A percentile compares a stretch with the other conserved stretches of the same genome.
Evolutionary conservation across 2,888 invertebrate genomes (phyloP).

Genomic region (Drosophila anomalipes): DNA sequence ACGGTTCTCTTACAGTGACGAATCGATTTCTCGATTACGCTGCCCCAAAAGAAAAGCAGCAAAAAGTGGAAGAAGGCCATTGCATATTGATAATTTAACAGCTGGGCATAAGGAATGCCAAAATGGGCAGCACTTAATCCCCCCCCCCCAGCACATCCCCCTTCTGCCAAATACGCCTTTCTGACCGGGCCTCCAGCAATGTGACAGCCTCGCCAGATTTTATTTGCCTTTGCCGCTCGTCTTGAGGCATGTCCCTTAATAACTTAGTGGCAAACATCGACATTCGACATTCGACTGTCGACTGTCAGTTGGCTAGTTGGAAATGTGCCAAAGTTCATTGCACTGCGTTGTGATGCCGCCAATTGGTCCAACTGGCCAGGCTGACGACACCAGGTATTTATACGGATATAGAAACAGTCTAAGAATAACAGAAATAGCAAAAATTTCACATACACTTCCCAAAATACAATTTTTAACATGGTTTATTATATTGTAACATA

Average conservation of each 20-base stretch:
- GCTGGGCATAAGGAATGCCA: constrained; percentile 51
- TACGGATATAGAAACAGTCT: not conserved
- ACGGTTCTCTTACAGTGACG: constrained; percentile 5
- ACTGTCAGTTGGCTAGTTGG: constrained; percentile 47
- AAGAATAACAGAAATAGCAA: not conserved
- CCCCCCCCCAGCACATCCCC: no score
- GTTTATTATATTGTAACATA: not conserved
- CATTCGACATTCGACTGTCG: not conserved
- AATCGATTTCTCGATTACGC: constrained; percentile 27
- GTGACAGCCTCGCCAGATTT: constrained; percentile 51
- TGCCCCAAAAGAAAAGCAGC: constrained; percentile 27
- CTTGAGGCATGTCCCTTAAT: constrained; percentile 15
- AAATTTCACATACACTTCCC: not conserved
- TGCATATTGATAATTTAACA: constrained; percentile 64
- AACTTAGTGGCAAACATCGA: not conserved
- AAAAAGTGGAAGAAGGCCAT: constrained; percentile 31
- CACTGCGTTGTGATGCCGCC: constrained; percentile 46
- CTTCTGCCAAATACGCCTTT: not conserved
- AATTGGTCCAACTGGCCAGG: constrained; percentile 14
- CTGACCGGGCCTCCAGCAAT: constrained; percentile 34
- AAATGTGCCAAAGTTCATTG: constrained; percentile 73
- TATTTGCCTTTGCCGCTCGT: constrained; percentile 54
- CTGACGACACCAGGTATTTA: not conserved
- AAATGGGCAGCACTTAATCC: constrained; percentile 22
- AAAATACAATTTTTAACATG: not conserved